Evolutionary conservation across 2,797 vertebrate species (phyloP), one percentile per base, ranked within the genome.

Genomic region (Muscicapa striata): DNA sequence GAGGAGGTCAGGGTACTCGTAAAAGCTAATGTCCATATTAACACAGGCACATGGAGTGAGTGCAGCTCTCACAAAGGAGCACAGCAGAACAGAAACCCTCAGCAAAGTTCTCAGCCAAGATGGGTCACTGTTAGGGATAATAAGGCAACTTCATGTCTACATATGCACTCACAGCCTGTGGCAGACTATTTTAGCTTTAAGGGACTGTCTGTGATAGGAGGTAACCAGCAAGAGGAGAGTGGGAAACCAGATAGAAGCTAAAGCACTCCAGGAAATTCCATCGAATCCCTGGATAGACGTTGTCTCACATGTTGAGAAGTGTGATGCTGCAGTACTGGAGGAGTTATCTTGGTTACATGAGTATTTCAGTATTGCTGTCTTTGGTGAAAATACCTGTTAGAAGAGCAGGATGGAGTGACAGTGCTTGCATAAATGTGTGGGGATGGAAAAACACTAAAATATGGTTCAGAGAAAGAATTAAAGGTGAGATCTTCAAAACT

Each of bases 221-320:
- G 58, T 58, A 89, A 90, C 34, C 29, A 84, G 80, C 46, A 93
- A 94, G 67, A 92, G 77, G 75, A 92, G 77, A 92, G 78, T 52
- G 80, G 87, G 88, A 91, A 97, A 94, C 51, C 34, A 58, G 76
- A 92, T 34, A 82, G 76, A 87, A 93, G 70, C 48, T 84, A 70
- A 89, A 94, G 62, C 76, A 62, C 41, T 95, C 70, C 89, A 87
- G 91, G 87, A 91, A 94, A 95, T 88, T 87, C 91, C 85, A 85
- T 87, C 59, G 8, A 89, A 94, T 91, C 69, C 63, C 86, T 74
- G 62, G 54, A 73, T 40, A 74, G 51, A 84, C 5, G 0, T 89
- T 7, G 10, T 80, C 82, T 96, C 66, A 86, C 82, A 74, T 75
- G 79, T 72, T 80, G 88, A 93, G 78, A 94, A 94, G 75, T 84